Evolutionary conservation across 2,113 vertebrate genomes (phyloP), one percentile per base, ranked within the genome.

Genomic region (Bubalus kerabau): DNA sequence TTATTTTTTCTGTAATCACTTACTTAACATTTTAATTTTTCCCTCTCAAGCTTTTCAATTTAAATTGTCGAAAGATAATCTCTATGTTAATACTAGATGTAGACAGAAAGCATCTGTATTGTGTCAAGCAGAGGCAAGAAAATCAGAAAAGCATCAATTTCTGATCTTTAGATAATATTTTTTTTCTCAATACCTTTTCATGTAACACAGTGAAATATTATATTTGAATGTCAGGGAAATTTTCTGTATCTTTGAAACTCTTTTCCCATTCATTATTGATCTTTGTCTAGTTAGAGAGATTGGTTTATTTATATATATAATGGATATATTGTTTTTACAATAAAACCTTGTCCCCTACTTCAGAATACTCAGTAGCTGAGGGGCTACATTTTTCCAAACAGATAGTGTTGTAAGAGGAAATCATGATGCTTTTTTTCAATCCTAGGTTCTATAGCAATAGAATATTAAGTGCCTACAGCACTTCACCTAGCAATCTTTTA

Each of bases 1-100:
- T 96, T 93, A 23, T 87, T 83, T 92, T 94, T 93, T 82, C 89
- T 95, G 16, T 64, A 91, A 85, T 93, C 40, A 87, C 89, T 97
- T 95, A 87, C 62, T 97, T 83, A 84, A 88, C 54, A 90, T 93
- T 94, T 94, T 96, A 92, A 91, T 95, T 86, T 97, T 93, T 80
- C n/a, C 62, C 46, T 87, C 36, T 92, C 50, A 32, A 78, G 10
- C 11, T 43, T 67, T 95, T 24, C 54, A 81, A 28, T 40, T 94
- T 59, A 92, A 95, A 67, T 74, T 67, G 11, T 81, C 92, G 56
- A 91, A 83, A 95, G 71, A 94, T 82, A 89, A 83, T 86, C 48
- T 46, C 36, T 89, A 24, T 86, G 50, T 87, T 81, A 52, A 85
- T 90, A 87, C 13, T 24, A 89, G 82, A 83, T 59, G 90, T 14